Percentiles rank a stretch among this genome's conserved stretches.
These are phyloP conservation scores for Prionailurus bengalensis DNA, from an alignment of 2,113 vertebrate genomes.

Conservation along the genomic window DNA sequence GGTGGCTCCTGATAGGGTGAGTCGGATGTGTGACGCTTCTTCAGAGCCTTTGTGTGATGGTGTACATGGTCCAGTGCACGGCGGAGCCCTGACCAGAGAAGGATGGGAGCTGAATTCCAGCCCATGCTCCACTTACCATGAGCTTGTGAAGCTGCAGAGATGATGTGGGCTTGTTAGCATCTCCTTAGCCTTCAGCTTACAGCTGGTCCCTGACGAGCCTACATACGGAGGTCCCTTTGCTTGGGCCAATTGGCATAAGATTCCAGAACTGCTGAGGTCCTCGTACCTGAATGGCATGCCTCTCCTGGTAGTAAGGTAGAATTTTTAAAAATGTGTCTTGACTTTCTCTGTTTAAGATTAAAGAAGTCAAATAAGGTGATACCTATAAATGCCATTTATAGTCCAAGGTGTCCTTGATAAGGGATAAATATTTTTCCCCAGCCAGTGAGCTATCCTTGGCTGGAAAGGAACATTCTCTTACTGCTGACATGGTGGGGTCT, in stretches of 20 bases:
- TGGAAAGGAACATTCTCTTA: not conserved
- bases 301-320: not conserved
- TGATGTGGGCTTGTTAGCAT: not conserved
- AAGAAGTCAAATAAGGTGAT: conserved; percentile 27
- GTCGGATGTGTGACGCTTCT: not conserved
- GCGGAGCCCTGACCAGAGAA: not conserved
- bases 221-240: not conserved
- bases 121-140: rapidly evolving
- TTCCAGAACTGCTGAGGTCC: not conserved
- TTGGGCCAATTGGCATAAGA: not conserved
- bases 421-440: not conserved
- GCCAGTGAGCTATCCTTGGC: not conserved
- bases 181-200: not conserved
- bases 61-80: not conserved
- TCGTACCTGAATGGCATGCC: not conserved
- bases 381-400: not conserved
- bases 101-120: not conserved
- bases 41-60: not conserved
- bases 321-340: not conserved
- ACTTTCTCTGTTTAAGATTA: not conserved
- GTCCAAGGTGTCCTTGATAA: not conserved
- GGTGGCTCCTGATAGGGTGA: not conserved
- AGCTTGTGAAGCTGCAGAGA: not conserved
- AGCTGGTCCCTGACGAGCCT: not conserved
- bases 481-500: not conserved